Evolutionary conservation across 1,140 invertebrate genomes (phyloP).

Genomic region (Magallana angulata): DNA sequence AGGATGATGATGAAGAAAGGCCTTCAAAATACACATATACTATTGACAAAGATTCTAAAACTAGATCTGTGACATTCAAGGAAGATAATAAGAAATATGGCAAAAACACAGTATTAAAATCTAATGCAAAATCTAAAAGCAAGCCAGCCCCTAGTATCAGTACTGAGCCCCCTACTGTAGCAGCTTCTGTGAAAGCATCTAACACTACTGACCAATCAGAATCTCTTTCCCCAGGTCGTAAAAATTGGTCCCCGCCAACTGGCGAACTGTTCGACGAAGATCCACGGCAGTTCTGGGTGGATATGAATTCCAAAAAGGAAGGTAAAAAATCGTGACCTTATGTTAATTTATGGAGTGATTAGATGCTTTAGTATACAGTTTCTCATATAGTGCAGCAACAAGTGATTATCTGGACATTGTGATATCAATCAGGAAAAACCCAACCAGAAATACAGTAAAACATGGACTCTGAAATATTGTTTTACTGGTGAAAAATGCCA

Average conservation of each 20-base stretch:
- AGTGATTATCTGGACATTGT: background rate
- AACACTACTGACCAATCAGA: constrained; percentile 16
- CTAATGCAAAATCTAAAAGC: background rate
- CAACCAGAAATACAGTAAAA: background rate
- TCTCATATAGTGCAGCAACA: background rate
- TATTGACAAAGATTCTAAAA: background rate
- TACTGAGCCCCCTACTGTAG: background rate
- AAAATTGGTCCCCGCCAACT: constrained; percentile 46
- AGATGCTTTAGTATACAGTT: background rate
- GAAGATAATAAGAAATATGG: constrained; percentile 16
- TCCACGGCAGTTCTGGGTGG: constrained; percentile 45
- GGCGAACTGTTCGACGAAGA: constrained; percentile 39
- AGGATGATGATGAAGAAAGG: constrained; percentile 28
- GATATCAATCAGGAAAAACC: background rate
- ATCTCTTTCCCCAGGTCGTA: constrained; percentile 38
- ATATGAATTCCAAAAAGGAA: constrained; percentile 38
- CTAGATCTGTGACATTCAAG: constrained; percentile 26
- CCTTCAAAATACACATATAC: constrained; percentile 36
- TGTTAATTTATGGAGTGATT: background rate
- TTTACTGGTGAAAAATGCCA: too few relatives aligned
- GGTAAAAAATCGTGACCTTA: constrained; percentile 17
- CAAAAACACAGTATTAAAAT: background rate
- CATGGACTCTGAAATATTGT: background rate
- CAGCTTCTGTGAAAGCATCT: background rate
- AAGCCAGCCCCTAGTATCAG: background rate